A percentile compares a stretch with the other conserved stretches of the same genome.
phyloP scores from a whole-genome alignment of 2,888 invertebrate genomes.

The Campaea margaritaria region DNA sequence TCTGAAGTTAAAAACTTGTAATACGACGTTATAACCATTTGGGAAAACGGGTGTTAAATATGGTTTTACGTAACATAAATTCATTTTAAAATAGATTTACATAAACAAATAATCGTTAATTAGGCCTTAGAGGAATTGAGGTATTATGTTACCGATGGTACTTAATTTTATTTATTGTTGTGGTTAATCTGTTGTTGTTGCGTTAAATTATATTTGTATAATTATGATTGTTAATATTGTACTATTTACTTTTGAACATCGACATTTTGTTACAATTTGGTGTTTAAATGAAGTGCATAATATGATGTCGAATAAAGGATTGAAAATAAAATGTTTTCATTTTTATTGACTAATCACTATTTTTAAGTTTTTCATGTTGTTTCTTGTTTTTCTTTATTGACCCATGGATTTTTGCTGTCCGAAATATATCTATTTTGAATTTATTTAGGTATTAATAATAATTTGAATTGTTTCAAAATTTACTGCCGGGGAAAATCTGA shows the following conservation, averaged over 20 bases:
- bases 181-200: not conserved
- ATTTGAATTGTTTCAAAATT: no score
- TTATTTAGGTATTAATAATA: no score
- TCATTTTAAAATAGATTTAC: not conserved
- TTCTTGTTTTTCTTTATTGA: no score
- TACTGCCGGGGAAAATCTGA: no score
- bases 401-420: no score
- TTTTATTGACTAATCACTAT: no score
- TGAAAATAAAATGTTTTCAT: slow-evolving; percentile 47
- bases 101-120: no score
- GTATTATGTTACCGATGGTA: slow-evolving; percentile 1
- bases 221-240: slow-evolving; percentile 15
- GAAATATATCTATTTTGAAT: no score
- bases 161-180: slow-evolving; percentile 1
- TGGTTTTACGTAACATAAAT: not conserved
- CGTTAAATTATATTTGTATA: slow-evolving; percentile 5
- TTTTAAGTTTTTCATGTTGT: no score
- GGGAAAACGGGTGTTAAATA: not conserved
- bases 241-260: slow-evolving; percentile 39
- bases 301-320: slow-evolving; percentile 82
- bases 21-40: not conserved
- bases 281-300: slow-evolving; percentile 79
- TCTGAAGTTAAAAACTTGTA: slow-evolving; percentile 4
- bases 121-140: slow-evolving; percentile 13
- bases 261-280: slow-evolving; percentile 84